These are phyloP conservation scores for Sporophila hypoxantha DNA, from an alignment of 2,113 vertebrate species.

Conservation along the genomic window DNA sequence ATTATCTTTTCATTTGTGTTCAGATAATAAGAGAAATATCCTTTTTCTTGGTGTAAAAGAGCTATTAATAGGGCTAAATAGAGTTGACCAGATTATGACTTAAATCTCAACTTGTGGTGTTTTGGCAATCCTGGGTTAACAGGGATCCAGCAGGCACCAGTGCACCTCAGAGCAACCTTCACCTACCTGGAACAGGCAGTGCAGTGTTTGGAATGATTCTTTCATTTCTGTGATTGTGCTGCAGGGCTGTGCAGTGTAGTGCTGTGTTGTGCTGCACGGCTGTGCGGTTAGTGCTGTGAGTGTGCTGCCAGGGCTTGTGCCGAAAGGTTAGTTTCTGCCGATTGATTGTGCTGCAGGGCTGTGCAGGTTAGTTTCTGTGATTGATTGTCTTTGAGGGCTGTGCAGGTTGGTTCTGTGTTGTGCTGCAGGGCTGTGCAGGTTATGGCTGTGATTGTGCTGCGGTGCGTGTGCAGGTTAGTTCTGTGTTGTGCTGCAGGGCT, in stretches of 20 bases:
- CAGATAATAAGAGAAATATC: background rate
- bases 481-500: no score
- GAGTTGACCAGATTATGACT: background rate
- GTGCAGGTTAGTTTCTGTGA: no score
- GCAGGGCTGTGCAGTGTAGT: background rate
- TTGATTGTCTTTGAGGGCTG: no score
- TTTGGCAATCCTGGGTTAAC: background rate
- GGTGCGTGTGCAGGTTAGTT: no score
- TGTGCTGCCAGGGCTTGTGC: no score
- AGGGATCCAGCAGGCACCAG: background rate
- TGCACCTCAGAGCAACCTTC: background rate
- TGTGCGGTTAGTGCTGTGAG: no score
- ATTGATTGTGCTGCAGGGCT: no score
- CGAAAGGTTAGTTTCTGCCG: no score
- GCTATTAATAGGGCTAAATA: background rate
- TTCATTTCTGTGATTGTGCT: background rate
- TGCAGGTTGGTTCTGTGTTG: no score
- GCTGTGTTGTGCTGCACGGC: no score
- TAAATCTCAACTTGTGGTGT: background rate
- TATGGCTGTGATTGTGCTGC: no score
- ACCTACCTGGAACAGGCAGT: background rate
- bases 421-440: no score
- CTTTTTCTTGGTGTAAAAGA: background rate
- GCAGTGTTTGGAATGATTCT: fast-evolving
- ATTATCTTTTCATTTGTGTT: background rate